Base-by-base conservation (phyloP, 2,113 vertebrate species). In the Helogale parvula region DNA sequence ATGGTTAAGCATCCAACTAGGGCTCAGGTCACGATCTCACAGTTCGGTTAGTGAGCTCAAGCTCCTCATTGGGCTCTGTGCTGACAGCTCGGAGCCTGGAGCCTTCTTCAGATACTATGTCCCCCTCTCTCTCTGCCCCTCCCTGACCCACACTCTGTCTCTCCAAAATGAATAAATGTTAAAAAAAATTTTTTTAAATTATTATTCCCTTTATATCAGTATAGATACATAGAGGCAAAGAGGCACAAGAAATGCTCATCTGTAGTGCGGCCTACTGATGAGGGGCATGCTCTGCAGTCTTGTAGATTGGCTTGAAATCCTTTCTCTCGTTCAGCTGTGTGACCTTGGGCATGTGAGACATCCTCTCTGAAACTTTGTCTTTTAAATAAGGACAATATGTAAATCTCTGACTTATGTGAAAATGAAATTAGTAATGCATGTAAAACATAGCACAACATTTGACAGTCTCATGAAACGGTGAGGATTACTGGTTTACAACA, bases 351-450 rank as follows among this genome's bases (percentile, higher is more conserved):
- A 83, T 93, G 45, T 29, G 38, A 60, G 14, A 4, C 4, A 16
- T 27, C 29, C 12, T 76, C 31, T 80, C 93, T 96, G 80, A 94
- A 66, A 72, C 23, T 88, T 54, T 84, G 60, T 81, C 52, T 93
- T 90, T 91, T 60, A 96, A 93, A 93, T 54, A 25, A 96, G 41
- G 27, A 52, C 45, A 87, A n/a, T 60, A 63, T 4, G 14, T 33
- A 90, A 68, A 82, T 65, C 31, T 92, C 63, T 87, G 35, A 45
- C 76, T 89, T 90, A n/a, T 45, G 7, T 80, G 65, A 84, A 83
- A 92, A 71, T 76, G 92, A 71, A 90, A 80, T 50, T 50, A 82
- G 68, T 77, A 16, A 50, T 57, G 25, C 17, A 29, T 38, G 14
- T 60, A 38, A 91, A 66, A 69, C n/a, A 17, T 15, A 60, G 72